These are phyloP conservation scores for Tipula unca DNA, from an alignment of 2,888 invertebrate species.

Conservation along the genomic window DNA sequence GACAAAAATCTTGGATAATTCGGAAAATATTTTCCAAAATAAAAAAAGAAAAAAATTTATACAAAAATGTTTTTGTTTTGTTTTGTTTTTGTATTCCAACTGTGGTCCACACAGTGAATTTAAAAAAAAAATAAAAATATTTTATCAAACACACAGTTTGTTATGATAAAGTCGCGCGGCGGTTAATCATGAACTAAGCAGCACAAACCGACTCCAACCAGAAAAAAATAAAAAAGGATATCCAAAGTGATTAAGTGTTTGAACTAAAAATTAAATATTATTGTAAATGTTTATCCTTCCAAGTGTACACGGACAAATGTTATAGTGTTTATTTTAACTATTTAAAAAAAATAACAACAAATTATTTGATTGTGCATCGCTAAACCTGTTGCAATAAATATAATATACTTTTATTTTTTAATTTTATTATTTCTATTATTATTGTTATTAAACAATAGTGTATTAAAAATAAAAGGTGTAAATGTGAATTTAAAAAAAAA, in stretches of 20 bases:
- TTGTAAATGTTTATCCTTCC: not conserved
- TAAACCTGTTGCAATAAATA: conserved; percentile 24
- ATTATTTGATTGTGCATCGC: not conserved
- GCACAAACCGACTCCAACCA: not conserved
- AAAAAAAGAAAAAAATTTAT: not conserved
- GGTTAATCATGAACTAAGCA: conserved; percentile 18
- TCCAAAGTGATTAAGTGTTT: not conserved
- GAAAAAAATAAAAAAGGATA: conserved; percentile 10
- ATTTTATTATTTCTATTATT: not conserved
- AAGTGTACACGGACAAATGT: not conserved
- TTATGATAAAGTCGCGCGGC: conserved; percentile 18
- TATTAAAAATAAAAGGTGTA: not conserved
- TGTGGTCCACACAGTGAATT: not conserved
- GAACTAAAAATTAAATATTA: conserved; percentile 8
- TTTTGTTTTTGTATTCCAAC: conserved; percentile 1
- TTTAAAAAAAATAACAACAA: no score
- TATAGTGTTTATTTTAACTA: not conserved
- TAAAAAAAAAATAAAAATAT: not conserved
- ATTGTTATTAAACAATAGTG: not conserved
- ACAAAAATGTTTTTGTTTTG: not conserved
- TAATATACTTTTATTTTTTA: conserved; percentile 21
- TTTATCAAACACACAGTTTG: not conserved
- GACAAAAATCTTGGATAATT: not conserved
- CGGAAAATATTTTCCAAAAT: not conserved
- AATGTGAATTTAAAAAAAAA: conserved; percentile 8